Base-by-base conservation (phyloP, 1,140 invertebrate genomes). In the Conus ventricosus region DNA sequence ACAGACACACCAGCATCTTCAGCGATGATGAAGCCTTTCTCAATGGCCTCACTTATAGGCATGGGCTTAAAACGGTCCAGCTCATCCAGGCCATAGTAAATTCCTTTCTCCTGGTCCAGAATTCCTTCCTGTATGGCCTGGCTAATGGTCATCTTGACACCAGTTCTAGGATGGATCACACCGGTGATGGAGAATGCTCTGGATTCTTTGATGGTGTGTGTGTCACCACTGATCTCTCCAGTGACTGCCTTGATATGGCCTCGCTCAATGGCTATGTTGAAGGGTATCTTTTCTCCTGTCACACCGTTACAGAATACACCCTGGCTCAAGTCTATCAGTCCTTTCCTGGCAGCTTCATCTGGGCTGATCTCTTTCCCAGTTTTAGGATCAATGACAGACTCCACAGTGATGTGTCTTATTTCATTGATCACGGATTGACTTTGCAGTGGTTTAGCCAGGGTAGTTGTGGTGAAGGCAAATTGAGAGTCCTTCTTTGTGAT, bases 61-160 rank as follows among this genome's bases (percentile, higher is more conserved):
- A 99, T 92, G 25, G 87, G 84, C 71, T 88, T 80, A 75, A 81
- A 67, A 85, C 90, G 91, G 27, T 93, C 93, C 84, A 90, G 88
- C 53, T 86, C 88, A 88, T 94, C 92, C 63, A 91, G n/a, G n/a
- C 90, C 91, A 89, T 92, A 88, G 81, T 95, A 95, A 1, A 93
- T 75, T 17, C 98, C 97, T 90, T 97, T 97, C 2, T 97, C 96
- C 20, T 96, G 96, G 96, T 99, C 98, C 88, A 99, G 95, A 88
- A 99, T 96, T 83, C 98, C 98, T 91, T 97, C 96, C 87, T 97
- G 96, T 5, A 99, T 96, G 3, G 98, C 98, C 95, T 99, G 97
- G 57, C 97, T 97, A 17, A 99, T 97, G 27, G 96, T 97, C 0
- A 99, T 91, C 11, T 96, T 95, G 91, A 98, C 96, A 87, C 97